These are phyloP conservation scores for Gila orcuttii DNA, from an alignment of 2,113 vertebrate species.

Conservation along the genomic window DNA sequence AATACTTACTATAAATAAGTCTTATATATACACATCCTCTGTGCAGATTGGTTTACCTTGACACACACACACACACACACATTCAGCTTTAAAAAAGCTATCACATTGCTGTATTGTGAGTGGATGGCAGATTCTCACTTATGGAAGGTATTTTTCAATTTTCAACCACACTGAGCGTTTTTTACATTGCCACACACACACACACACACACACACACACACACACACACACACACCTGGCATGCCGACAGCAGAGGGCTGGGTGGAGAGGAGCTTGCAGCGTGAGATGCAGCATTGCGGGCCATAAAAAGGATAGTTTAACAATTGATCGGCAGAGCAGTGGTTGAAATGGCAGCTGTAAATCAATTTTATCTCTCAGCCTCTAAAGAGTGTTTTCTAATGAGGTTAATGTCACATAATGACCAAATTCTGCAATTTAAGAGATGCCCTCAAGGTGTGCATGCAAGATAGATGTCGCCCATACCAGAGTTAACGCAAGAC, in stretches of 20 bases:
- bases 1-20: conserved; percentile 32
- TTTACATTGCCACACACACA: conserved; percentile 31
- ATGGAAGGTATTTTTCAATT: conserved; percentile 61
- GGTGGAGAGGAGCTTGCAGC: conserved; percentile 59
- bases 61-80: conserved; percentile 45
- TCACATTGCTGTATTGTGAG: conserved; percentile 66
- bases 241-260: conserved; percentile 62
- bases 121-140: conserved; percentile 60
- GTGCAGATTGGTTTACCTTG: conserved; percentile 47
- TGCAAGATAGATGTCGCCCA: conserved; percentile 78
- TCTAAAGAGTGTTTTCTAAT: conserved; percentile 87
- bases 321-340: conserved; percentile 81
- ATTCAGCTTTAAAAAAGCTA: conserved; percentile 56
- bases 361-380: conserved; percentile 85
- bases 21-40: not conserved
- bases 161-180: conserved; percentile 60
- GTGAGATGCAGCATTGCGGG: conserved; percentile 63
- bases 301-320: conserved; percentile 84
- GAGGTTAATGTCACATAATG: conserved; percentile 86
- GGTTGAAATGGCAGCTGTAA: conserved; percentile 85
- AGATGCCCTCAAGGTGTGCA: conserved; percentile 82
- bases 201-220: conserved; percentile 23
- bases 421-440: conserved; percentile 82
- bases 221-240: conserved; percentile 63
- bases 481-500: conserved; percentile 65